Percentiles rank a stretch among this genome's conserved stretches.
Conservation (phyloP, 2,888 invertebrate species). For the Metopia argyrocephala region DNA sequence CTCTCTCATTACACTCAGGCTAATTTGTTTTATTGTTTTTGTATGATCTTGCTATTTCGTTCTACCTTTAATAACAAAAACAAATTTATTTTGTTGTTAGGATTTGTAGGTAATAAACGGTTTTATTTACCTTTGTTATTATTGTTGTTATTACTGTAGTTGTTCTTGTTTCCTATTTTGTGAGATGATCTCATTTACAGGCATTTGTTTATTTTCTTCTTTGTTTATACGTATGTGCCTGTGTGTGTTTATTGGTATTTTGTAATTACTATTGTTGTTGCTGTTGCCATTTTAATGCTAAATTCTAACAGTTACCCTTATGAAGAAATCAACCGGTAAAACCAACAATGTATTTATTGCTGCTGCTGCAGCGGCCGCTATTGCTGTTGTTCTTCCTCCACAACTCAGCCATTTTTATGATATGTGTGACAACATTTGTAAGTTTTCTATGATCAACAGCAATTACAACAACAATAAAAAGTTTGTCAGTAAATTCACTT, state of each 20-base stretch:
- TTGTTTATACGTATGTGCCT: neutral
- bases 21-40: neutral
- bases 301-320: constrained; percentile 30
- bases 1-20: no score
- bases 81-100: constrained; percentile 16
- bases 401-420: neutral
- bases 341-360: neutral
- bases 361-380: neutral
- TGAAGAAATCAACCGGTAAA: constrained; percentile 7
- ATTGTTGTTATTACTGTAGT: neutral
- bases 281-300: neutral
- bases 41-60: neutral
- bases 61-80: neutral
- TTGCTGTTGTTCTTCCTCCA: neutral
- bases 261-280: neutral
- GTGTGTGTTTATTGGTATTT: neutral
- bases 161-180: constrained; percentile 33
- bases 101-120: no score
- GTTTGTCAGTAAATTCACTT: neutral
- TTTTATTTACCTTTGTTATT: neutral
- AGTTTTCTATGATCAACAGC: constrained; percentile 52
- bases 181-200: constrained; percentile 46
- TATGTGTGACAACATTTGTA: constrained; percentile 44
- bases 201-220: neutral
- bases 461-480: constrained; percentile 1